phyloP scores from a whole-genome alignment of 2,797 vertebrate genomes.

The Falco columbarius region DNA sequence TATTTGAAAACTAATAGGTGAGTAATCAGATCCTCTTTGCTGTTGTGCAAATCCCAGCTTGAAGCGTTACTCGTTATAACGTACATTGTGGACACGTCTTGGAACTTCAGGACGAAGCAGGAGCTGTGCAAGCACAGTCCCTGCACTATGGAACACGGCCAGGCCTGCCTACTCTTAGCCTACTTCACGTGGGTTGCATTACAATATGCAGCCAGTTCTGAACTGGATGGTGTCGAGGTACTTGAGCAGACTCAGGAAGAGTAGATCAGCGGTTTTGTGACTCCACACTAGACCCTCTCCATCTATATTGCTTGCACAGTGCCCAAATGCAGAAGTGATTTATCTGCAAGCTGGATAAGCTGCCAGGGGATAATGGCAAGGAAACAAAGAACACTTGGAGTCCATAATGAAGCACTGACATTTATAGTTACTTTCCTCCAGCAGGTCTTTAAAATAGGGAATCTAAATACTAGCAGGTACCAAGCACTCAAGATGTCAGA shows the following conservation, averaged over 20 bases:
- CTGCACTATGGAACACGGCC: neutral
- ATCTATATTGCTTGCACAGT: neutral
- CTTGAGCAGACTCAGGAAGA: neutral
- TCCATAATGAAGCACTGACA: fast-evolving
- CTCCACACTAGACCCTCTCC: neutral
- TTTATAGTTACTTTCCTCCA: neutral
- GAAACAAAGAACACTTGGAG: neutral
- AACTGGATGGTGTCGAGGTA: neutral
- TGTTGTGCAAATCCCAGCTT: neutral
- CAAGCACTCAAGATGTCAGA: neutral
- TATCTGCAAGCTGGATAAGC: neutral
- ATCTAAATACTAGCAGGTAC: neutral
- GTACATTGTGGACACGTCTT: neutral
- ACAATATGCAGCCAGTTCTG: neutral
- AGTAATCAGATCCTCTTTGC: neutral
- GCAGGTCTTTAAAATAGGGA: neutral
- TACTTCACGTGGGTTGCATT: neutral
- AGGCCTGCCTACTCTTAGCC: neutral
- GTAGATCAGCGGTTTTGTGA: neutral
- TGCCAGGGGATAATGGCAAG: neutral
- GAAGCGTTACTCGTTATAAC: neutral
- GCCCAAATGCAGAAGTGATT: neutral
- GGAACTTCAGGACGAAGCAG: neutral
- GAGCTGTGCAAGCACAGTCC: neutral
- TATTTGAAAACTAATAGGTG: neutral